A percentile compares a stretch with the other conserved stretches of the same genome.
Conservation (phyloP, 1,140 invertebrate species). For the Drosophila chauvacae region DNA sequence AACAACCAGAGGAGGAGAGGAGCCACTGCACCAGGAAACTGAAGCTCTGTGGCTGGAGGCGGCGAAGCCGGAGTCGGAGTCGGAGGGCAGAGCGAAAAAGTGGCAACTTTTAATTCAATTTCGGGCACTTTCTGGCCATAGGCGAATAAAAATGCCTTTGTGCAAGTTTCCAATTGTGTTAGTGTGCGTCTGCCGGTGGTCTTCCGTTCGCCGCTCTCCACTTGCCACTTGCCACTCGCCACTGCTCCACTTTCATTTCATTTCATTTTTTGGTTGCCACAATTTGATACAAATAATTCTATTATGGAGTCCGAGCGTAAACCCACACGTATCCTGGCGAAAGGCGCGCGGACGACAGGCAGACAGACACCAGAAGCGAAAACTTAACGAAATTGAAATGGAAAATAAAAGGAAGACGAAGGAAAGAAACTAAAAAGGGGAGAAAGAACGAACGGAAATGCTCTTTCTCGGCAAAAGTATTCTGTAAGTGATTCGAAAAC, state of each 20-base stretch:
- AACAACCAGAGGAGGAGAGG: slow-evolving; percentile 16
- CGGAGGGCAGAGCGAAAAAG: slow-evolving; percentile 16
- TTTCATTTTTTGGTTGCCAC: slow-evolving; percentile 55
- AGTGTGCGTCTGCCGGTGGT: slow-evolving; percentile 40
- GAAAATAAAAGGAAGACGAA: slow-evolving; percentile 40
- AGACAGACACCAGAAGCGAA: slow-evolving; percentile 27
- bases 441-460: not conserved
- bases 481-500: not conserved
- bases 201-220: not conserved
- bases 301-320: slow-evolving; percentile 63
- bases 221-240: not conserved
- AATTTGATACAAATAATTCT: slow-evolving; percentile 78
- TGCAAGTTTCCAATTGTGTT: slow-evolving; percentile 74
- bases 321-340: slow-evolving; percentile 55
- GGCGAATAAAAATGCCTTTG: slow-evolving; percentile 63
- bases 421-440: not conserved
- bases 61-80: not conserved
- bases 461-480: not conserved
- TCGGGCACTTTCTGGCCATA: slow-evolving; percentile 41
- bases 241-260: slow-evolving; percentile 58
- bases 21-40: slow-evolving; percentile 13
- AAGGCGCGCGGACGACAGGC: not conserved
- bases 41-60: not conserved
- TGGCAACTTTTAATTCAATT: slow-evolving; percentile 75
- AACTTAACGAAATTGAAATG: slow-evolving; percentile 64